phyloP scores from a whole-genome alignment of 2,113 vertebrate species.

The Saccopteryx leptura region DNA sequence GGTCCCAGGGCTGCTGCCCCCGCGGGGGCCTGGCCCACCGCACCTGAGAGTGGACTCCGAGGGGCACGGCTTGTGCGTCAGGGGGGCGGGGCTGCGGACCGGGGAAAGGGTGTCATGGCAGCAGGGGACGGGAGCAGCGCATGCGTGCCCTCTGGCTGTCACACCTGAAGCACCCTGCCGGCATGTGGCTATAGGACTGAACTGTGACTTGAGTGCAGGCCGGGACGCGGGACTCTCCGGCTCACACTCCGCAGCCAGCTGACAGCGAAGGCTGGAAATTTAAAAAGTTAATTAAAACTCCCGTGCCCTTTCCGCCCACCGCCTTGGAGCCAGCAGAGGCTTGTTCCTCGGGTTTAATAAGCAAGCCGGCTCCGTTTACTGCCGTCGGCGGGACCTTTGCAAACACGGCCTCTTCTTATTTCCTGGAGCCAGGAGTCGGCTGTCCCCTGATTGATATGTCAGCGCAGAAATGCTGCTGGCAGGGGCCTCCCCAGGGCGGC shows the following conservation, averaged over 20 bases:
- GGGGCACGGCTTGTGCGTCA: rapidly evolving
- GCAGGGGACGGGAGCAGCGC: rapidly evolving
- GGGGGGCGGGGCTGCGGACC: no score
- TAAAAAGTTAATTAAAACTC: not conserved
- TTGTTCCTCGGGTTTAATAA: not conserved
- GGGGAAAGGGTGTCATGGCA: rapidly evolving
- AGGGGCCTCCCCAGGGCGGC: not conserved
- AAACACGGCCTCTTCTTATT: not conserved
- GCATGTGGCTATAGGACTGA: rapidly evolving
- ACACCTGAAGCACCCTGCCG: rapidly evolving
- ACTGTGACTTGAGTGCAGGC: not conserved
- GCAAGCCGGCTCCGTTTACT: rapidly evolving
- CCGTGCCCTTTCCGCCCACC: rapidly evolving
- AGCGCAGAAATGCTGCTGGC: rapidly evolving
- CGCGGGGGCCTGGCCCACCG: not conserved
- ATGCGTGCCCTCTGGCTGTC: rapidly evolving
- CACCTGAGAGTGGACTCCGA: rapidly evolving
- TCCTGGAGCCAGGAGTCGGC: rapidly evolving
- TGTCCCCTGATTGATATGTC: rapidly evolving
- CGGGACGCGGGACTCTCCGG: not conserved
- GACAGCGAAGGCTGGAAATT: not conserved
- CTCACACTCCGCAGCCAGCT: not conserved
- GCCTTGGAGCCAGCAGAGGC: rapidly evolving
- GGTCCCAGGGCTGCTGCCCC: not conserved
- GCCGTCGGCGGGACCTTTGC: not conserved